Conservation (phyloP, 1,140 invertebrate genomes). For the Lepidurus couesii region DNA sequence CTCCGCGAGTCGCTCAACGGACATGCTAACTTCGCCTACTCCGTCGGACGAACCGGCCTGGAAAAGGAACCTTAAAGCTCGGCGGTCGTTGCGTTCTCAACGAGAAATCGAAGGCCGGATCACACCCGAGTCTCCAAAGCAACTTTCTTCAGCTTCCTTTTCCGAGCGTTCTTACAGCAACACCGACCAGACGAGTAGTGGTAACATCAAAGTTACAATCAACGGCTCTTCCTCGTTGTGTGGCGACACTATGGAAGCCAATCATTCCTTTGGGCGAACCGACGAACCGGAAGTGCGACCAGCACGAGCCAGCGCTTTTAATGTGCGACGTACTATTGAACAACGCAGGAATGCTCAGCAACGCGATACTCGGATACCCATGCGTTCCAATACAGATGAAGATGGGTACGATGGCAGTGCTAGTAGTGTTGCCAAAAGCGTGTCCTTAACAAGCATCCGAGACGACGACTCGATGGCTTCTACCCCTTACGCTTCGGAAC, state of each 20-base stretch:
- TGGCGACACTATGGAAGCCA: neutral
- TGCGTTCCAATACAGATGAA: neutral
- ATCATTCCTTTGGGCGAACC: neutral
- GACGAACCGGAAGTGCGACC: conserved; percentile 11
- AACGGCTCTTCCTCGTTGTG: neutral
- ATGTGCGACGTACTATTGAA: conserved; percentile 33
- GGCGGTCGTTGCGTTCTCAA: conserved; percentile 23
- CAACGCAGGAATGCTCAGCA: conserved; percentile 28
- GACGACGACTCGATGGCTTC: neutral
- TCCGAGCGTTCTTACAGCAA: neutral
- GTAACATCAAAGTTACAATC: neutral
- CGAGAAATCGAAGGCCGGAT: neutral
- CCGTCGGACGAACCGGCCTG: neutral
- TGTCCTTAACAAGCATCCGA: neutral
- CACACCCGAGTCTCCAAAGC: neutral
- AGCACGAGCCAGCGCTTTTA: conserved; percentile 32
- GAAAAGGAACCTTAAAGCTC: neutral
- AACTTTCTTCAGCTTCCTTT: neutral
- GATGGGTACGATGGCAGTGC: neutral
- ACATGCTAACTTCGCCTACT: neutral
- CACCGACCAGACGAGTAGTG: neutral
- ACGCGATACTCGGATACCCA: neutral
- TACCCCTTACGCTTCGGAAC: neutral
- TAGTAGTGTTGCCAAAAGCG: conserved; percentile 5
- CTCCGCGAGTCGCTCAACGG: neutral